These are phyloP conservation scores for Motacilla alba DNA, from an alignment of 2,113 vertebrate species.

Conservation along the genomic window DNA sequence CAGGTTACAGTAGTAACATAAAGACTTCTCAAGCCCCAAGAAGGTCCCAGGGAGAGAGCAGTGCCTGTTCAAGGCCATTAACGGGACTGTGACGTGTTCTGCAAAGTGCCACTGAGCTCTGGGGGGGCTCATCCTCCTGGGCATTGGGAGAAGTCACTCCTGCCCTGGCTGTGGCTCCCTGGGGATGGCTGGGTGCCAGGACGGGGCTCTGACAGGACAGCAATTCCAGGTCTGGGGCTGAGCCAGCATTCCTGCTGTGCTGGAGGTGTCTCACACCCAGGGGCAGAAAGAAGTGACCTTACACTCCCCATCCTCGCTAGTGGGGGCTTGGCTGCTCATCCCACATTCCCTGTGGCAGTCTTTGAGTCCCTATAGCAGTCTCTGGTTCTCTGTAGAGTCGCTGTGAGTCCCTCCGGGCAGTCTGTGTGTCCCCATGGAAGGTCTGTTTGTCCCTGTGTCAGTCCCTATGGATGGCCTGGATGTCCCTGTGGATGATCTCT, in stretches of 20 bases:
- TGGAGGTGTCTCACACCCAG: no score
- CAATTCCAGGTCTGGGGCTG: fast-evolving
- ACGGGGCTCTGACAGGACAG: no score
- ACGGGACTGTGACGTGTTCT: fast-evolving
- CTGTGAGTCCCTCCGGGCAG: background rate
- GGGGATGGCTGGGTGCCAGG: no score
- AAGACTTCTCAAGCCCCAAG: background rate
- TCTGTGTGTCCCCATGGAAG: background rate
- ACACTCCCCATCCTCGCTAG: fast-evolving
- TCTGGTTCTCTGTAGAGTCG: background rate
- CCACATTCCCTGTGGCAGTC: no score
- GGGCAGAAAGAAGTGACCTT: background rate
- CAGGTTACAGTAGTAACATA: background rate
- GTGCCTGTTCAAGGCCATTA: background rate
- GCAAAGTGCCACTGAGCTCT: background rate
- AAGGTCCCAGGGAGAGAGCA: fast-evolving
- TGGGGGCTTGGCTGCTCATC: background rate
- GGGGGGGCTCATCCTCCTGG: fast-evolving
- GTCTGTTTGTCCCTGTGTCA: background rate
- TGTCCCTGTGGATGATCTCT: background rate
- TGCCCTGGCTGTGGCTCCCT: fast-evolving
- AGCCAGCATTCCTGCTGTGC: background rate
- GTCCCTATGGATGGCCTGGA: background rate
- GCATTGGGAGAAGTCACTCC: background rate
- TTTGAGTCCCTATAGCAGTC: no score